phyloP scores from a whole-genome alignment of 1,140 invertebrate species.

The Drosophila ironensis region DNA sequence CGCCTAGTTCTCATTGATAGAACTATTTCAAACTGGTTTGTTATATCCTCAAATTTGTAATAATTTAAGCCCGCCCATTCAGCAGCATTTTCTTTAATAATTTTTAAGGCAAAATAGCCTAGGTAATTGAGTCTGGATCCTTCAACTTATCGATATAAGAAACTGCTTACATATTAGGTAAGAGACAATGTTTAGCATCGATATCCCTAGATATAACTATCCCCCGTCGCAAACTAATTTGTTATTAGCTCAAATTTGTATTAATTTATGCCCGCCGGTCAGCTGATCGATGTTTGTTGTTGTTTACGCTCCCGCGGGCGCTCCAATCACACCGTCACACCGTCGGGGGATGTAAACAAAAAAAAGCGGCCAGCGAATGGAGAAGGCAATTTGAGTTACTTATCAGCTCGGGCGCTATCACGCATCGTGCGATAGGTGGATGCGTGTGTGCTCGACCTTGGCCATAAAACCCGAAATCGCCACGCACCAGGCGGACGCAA shows the following conservation, averaged over 20 bases:
- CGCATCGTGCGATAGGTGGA: slow-evolving; percentile 52
- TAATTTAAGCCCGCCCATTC: not conserved
- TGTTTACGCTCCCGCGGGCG: slow-evolving; percentile 40
- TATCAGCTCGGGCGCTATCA: slow-evolving; percentile 58
- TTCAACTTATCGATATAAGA: no score
- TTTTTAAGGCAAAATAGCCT: no score
- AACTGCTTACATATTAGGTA: no score
- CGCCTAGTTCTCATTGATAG: no score
- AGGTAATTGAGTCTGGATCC: no score
- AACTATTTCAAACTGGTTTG: no score
- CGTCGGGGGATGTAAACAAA: slow-evolving; percentile 55
- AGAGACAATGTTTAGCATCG: no score
- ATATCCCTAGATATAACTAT: no score
- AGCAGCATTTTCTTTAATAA: no score
- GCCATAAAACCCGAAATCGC: slow-evolving; percentile 40
- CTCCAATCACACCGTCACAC: slow-evolving; percentile 11
- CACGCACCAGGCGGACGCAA: no score
- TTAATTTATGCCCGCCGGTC: slow-evolving; percentile 36
- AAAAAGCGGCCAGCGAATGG: slow-evolving; percentile 2
- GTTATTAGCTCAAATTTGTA: not conserved
- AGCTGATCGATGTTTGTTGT: slow-evolving; percentile 65
- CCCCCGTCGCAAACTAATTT: no score
- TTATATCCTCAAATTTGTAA: not conserved
- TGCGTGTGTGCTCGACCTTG: slow-evolving; percentile 44
- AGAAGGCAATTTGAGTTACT: slow-evolving; percentile 28